Evolutionary conservation across 2,113 vertebrate species (phyloP).

Genomic region (Machaerirhynchus nigripectus): DNA sequence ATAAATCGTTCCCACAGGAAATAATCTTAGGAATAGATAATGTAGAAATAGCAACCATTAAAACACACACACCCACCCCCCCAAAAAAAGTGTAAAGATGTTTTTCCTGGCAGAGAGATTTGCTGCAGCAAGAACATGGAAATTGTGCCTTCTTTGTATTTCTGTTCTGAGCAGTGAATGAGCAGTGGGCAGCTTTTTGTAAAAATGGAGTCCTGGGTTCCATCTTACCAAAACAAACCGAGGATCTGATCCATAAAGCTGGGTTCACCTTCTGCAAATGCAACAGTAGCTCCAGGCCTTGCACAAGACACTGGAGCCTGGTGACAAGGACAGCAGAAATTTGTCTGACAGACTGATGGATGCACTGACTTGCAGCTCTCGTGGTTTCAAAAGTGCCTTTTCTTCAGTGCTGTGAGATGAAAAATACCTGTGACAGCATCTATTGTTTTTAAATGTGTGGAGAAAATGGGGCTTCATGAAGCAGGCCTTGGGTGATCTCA

Average conservation of each 20-base stretch:
- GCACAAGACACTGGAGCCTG: neutral
- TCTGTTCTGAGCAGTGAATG: neutral
- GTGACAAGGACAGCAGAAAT: neutral
- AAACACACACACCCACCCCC: neutral
- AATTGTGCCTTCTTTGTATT: neutral
- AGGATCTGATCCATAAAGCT: neutral
- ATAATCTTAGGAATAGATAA: constrained; percentile 32
- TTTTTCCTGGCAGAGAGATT: constrained; percentile 44
- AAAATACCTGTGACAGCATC: neutral
- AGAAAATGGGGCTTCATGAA: neutral
- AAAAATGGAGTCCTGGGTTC: neutral
- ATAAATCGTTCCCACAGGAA: constrained; percentile 48
- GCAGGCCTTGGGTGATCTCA: neutral
- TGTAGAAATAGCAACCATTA: constrained; percentile 48
- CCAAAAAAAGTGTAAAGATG: neutral
- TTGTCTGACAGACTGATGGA: fast-evolving
- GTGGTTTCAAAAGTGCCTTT: neutral
- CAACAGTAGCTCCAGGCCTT: neutral
- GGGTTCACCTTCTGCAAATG: neutral
- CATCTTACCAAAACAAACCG: neutral
- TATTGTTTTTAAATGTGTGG: neutral
- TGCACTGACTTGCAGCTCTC: neutral
- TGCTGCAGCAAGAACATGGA: neutral
- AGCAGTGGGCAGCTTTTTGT: neutral
- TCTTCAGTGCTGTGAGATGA: neutral